A percentile compares a stretch with the other conserved stretches of the same genome.
These are phyloP conservation scores for Pogoniulus pusillus DNA, from an alignment of 2,797 vertebrate species.

Conservation along the genomic window DNA sequence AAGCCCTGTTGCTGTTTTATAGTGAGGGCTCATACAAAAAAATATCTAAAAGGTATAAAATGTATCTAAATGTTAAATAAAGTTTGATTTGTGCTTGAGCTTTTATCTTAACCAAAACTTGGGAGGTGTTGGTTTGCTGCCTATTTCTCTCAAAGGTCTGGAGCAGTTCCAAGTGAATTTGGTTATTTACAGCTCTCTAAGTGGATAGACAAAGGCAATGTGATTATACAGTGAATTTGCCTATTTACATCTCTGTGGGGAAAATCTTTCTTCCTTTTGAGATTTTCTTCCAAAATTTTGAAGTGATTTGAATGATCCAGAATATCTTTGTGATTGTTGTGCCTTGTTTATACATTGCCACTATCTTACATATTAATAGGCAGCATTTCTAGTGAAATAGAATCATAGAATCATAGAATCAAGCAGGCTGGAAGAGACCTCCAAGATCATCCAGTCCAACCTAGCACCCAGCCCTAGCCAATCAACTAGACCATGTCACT, in stretches of 20 bases:
- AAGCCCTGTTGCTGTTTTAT: neutral
- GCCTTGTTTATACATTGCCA: neutral
- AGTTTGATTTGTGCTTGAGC: neutral
- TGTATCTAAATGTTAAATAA: neutral
- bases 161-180: neutral
- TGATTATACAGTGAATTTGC: neutral
- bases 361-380: neutral
- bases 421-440: too few relatives aligned
- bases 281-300: neutral
- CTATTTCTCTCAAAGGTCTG: neutral
- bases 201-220: too few relatives aligned
- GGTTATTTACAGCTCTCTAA: neutral
- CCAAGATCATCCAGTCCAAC: too few relatives aligned
- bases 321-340: neutral
- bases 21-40: neutral
- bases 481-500: too few relatives aligned
- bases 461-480: too few relatives aligned
- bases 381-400: neutral
- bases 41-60: too few relatives aligned
- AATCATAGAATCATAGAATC: too few relatives aligned
- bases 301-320: neutral
- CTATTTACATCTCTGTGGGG: neutral
- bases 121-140: rapidly evolving
- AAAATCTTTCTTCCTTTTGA: neutral
- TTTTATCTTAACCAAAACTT: neutral